These are phyloP conservation scores for Apogon hyalosoma DNA, from an alignment of 2,797 vertebrate genomes.

Conservation along the genomic window DNA sequence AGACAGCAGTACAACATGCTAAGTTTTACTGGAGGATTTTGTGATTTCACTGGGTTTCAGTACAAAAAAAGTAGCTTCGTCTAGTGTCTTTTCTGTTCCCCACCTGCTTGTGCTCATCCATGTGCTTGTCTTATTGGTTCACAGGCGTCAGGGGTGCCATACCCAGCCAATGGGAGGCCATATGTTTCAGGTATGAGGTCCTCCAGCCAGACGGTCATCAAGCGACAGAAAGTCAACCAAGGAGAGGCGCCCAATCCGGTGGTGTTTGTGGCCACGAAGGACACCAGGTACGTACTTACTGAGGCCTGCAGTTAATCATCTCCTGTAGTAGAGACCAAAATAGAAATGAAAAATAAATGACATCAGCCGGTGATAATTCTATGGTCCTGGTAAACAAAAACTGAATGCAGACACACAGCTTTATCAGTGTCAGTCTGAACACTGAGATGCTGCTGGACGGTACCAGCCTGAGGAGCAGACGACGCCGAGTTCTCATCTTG, in stretches of 20 bases:
- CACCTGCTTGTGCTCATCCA: not conserved
- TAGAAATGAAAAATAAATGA: too few species aligned
- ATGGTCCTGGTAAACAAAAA: too few species aligned
- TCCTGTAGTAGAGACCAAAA: not conserved
- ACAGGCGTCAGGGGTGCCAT: constrained; percentile 88
- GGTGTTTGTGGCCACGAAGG: constrained; percentile 96
- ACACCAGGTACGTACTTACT: constrained; percentile 86
- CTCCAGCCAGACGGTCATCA: constrained; percentile 90
- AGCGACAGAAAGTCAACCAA: constrained; percentile 94
- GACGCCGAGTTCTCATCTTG: too few species aligned
- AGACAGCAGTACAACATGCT: too few species aligned
- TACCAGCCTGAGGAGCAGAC: too few species aligned
- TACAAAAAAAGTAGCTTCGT: too few species aligned
- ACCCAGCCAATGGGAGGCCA: constrained; percentile 93
- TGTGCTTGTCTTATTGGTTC: constrained; percentile 22
- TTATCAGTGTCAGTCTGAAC: too few species aligned
- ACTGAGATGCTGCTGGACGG: too few species aligned
- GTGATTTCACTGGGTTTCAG: too few species aligned
- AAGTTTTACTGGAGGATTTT: too few species aligned
- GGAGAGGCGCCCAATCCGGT: constrained; percentile 95
- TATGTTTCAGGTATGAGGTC: constrained; percentile 91
- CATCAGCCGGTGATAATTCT: too few species aligned
- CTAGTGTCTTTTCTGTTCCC: not conserved
- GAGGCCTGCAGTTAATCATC: not conserved
- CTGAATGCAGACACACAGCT: too few species aligned